Conservation (phyloP, 2,888 invertebrate species). For the Epistrophe grossulariae region DNA sequence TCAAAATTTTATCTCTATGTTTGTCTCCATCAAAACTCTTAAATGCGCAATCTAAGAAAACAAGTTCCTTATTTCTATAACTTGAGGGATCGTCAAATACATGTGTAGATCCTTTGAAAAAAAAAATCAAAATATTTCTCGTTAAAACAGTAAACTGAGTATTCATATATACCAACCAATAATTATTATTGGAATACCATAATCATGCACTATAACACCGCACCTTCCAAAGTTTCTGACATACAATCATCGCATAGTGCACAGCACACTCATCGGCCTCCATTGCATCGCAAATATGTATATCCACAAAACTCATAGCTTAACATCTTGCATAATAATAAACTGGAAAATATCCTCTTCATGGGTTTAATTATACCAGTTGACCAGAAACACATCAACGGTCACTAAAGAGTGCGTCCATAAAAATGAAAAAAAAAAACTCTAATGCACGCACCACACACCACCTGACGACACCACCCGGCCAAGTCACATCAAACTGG, state of each 20-base stretch:
- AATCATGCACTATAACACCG: slow-evolving; percentile 47
- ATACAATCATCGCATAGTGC: slow-evolving; percentile 59
- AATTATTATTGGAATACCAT: slow-evolving; percentile 66
- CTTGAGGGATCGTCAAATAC: not conserved
- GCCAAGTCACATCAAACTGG: not conserved
- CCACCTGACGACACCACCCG: slow-evolving; percentile 17
- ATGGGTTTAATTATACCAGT: slow-evolving; percentile 71
- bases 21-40: not conserved
- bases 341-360: slow-evolving; percentile 65
- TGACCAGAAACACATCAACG: slow-evolving; percentile 53
- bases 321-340: slow-evolving; percentile 66
- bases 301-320: slow-evolving; percentile 34
- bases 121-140: slow-evolving; percentile 28
- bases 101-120: not conserved
- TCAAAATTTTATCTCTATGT: not conserved
- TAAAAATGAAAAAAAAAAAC: slow-evolving; percentile 48
- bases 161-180: slow-evolving; percentile 36
- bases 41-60: not conserved
- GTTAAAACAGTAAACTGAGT: slow-evolving; percentile 49
- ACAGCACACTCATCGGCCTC: slow-evolving; percentile 53
- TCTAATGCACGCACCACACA: slow-evolving; percentile 20
- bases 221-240: slow-evolving; percentile 51
- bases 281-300: not conserved
- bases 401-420: slow-evolving; percentile 60
- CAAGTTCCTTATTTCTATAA: not conserved